Evolutionary conservation across 2,113 vertebrate genomes (phyloP), one percentile per base, ranked within the genome.

Genomic region (Tetraodon nigroviridis): DNA sequence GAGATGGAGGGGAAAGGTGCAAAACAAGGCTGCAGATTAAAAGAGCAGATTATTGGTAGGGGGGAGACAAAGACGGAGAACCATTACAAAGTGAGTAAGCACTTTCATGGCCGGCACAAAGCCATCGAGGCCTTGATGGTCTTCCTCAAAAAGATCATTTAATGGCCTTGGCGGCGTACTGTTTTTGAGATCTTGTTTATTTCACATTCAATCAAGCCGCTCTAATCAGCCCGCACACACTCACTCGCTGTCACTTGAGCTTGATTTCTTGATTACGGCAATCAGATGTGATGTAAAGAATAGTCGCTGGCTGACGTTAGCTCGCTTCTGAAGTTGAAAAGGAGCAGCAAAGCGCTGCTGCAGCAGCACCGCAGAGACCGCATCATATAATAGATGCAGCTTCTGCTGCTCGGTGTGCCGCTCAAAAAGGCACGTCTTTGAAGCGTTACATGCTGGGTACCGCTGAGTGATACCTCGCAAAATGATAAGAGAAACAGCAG

Each of bases 181-280:
- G 67, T 79, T 76, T 74, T 76, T 74, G 80, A 78, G 71, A 75
- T 60, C 72, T 61, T 86, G 80, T 88, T 88, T 86, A 87, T 86
- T 87, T 85, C 84, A 49, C 72, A 77, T 84, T 72, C 77, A 87
- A 83, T 87, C 84, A 85, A 72, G 64, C 14, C 78, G 71, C 75
- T 73, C 65, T 62, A 81, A 73, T 78, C 79, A 75, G 42, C 76
- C 79, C 59, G 58, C 73, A 75, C 75, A 74, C 64, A 59, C 73
- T 64, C 70, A 16, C 71, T 32, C 1, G 22, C 76, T 68, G 72
- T 78, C 81, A 72, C 76, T 83, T 59, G 70, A 71, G 61, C 62
- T 71, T 86, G 76, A 81, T 80, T 84, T 75, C 73, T 60, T 50
- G 79, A 86, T 84, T 82, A 75, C 50, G 24, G 56, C 75, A 84